Evolutionary conservation across 1,140 invertebrate genomes (phyloP).

Genomic region (Macrobrachium nipponense): DNA sequence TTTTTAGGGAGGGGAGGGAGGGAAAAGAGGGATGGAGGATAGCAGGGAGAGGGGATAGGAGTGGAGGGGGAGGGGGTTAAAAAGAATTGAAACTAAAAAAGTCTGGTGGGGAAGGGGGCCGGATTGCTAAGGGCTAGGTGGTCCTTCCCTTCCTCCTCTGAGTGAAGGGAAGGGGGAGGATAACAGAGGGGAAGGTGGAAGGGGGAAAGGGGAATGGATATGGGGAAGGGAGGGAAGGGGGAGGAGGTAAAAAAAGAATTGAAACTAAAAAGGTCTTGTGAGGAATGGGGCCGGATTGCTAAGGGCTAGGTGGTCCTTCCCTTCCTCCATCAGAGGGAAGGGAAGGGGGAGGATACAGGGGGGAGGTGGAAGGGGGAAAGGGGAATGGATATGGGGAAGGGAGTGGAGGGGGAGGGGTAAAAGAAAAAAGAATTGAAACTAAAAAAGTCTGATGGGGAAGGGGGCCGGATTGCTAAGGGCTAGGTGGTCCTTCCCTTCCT

Average conservation of each 20-base stretch:
- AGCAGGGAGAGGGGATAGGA: no score
- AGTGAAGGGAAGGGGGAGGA: neutral
- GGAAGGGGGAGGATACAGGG: neutral
- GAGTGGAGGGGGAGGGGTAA: neutral
- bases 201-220: neutral
- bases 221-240: conserved; percentile 1
- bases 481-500: no score
- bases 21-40: neutral
- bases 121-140: neutral
- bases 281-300: neutral
- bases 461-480: no score
- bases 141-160: no score
- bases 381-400: neutral
- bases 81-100: neutral
- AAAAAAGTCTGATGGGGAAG: no score
- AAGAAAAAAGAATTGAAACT: neutral
- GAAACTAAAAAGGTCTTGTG: no score
- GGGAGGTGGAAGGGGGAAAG: neutral
- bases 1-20: neutral
- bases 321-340: no score
- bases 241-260: neutral
- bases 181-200: neutral
- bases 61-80: neutral
- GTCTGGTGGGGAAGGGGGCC: no score
- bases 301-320: neutral